phyloP scores from a whole-genome alignment of 2,113 vertebrate species.

The Dasypus novemcinctus region DNA sequence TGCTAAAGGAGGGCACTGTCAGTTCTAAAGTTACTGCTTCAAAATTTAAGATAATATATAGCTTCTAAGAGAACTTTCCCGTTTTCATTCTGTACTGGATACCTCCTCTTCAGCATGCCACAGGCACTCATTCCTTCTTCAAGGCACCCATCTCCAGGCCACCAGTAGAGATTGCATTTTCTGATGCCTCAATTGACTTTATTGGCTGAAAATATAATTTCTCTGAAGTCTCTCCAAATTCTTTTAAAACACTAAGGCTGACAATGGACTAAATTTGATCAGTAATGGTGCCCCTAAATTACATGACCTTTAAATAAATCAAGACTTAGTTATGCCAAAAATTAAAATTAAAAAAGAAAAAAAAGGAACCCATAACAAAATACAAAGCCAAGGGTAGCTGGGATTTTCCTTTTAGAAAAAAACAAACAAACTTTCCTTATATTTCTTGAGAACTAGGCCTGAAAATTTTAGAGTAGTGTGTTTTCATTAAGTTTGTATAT shows the following conservation, averaged over 20 bases:
- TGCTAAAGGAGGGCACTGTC: neutral
- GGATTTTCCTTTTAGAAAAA: conserved; percentile 66
- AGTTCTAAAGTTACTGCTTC: neutral
- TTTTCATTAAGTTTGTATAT: conserved; percentile 58
- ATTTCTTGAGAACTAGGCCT: conserved; percentile 19
- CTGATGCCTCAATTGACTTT: neutral
- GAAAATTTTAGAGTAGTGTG: neutral
- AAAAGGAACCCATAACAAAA: neutral
- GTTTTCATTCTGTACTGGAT: neutral
- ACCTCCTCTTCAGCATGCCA: neutral
- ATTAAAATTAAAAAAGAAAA: neutral
- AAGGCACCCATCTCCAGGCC: neutral
- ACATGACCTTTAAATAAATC: conserved; percentile 45
- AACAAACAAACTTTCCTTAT: conserved; percentile 59
- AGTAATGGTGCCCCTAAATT: neutral
- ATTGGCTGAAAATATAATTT: neutral
- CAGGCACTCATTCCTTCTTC: neutral
- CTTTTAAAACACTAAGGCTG: neutral
- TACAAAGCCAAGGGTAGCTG: neutral
- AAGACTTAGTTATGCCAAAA: conserved; percentile 22
- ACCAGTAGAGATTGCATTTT: neutral
- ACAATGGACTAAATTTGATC: neutral
- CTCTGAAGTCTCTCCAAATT: neutral
- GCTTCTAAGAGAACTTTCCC: neutral
- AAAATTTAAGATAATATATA: neutral